Evolutionary conservation across 2,113 vertebrate genomes (phyloP), one percentile per base, ranked within the genome.

Genomic region (Psittacus erithacus): DNA sequence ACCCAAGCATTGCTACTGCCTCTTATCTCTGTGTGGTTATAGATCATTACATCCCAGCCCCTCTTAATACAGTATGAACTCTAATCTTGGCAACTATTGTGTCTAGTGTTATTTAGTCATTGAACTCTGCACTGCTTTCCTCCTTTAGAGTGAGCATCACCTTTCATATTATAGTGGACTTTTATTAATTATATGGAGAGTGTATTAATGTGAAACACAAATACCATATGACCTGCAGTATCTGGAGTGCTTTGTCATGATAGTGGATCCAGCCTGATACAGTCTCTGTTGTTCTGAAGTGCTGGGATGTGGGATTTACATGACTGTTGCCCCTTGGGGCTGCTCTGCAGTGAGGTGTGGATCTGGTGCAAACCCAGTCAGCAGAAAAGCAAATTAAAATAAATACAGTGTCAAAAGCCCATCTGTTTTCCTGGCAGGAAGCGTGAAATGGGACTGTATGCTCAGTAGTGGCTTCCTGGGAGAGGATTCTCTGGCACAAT

Each of bases 101-200:
- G 19, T 65, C 29, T 60, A 23, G 55, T 71, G 92, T 93, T 84
- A 75, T 88, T 91, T 90, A 53, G 77, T 49, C 89, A 86, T 79
- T 71, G 74, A 84, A 38, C 52, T 86, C 78, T 49, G 18, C 7
- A 7, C 2, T 1, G 14, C 25, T 90, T 75, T 90, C 14, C 3
- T 92, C 39, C 25, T 77, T 86, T 64, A 41, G 10, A 23, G 12
- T 47, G 62, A 52, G 22, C 62, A 74, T 90, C 17, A 22, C 27
- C 47, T 86, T 74, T 93, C 68, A 8, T 43, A 46, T 67, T 93
- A 33, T 33, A 55, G 17, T 75, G 13, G 33, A 59, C 43, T 88
- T 75, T 11, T 83, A 63, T 77, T 94, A 88, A 83, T 88, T 91
- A 41, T 41, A 47, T 31, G 14, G 55, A 35, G 10, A 74, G 19